Conservation (phyloP, 2,797 vertebrate species). For the Gobio occitaniae region DNA sequence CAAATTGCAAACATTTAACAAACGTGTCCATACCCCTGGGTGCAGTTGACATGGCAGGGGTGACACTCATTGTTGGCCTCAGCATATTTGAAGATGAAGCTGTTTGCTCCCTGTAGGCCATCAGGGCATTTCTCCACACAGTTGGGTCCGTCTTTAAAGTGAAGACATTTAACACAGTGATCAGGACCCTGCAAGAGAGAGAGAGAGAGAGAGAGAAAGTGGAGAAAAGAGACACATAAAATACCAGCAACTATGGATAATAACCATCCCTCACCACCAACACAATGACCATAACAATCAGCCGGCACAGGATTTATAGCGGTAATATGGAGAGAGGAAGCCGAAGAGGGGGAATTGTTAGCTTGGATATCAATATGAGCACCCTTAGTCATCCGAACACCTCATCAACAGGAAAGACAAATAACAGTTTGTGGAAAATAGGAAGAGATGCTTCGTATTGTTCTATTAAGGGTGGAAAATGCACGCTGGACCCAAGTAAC, state of each 20-base stretch:
- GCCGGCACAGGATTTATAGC: constrained; percentile 78
- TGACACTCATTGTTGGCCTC: constrained; percentile 87
- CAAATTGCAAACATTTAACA: constrained; percentile 8
- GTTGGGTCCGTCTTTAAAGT: constrained; percentile 91
- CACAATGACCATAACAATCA: constrained; percentile 83
- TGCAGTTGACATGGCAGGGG: constrained; percentile 88
- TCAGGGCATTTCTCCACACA: constrained; percentile 92
- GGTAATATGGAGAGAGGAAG: constrained; percentile 74
- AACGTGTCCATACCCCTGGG: constrained; percentile 80
- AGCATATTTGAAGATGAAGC: constrained; percentile 90
- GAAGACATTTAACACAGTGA: constrained; percentile 87
- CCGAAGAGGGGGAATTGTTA: constrained; percentile 44
- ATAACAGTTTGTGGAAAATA: constrained; percentile 19
- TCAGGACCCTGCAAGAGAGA: constrained; percentile 83
- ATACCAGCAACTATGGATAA: constrained; percentile 73
- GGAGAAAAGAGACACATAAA: constrained; percentile 73
- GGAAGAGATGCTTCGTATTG: constrained; percentile 12
- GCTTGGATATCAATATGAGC: constrained; percentile 57
- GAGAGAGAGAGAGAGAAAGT: constrained; percentile 15
- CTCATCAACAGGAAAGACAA: constrained; percentile 58
- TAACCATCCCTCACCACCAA: constrained; percentile 82
- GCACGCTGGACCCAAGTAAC: neutral
- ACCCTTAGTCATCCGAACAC: constrained; percentile 49
- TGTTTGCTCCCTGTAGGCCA: constrained; percentile 86
- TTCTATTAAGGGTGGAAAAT: constrained; percentile 27